These are phyloP conservation scores for Protonemura montana DNA, from an alignment of 2,888 invertebrate species.

Conservation along the genomic window DNA sequence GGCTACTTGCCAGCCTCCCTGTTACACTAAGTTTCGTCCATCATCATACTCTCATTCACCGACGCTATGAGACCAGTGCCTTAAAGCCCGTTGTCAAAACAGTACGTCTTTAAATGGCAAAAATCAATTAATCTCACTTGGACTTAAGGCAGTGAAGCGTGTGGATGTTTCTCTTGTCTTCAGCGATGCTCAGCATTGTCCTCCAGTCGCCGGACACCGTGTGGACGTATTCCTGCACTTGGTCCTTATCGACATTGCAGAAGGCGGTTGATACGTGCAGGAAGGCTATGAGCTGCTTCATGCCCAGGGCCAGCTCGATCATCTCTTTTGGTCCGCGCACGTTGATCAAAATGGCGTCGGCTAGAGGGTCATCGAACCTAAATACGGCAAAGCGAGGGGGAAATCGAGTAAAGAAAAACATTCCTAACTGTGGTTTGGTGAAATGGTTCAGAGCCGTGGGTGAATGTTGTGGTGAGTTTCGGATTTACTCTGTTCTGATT, in stretches of 20 bases:
- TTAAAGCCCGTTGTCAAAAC: too few relatives aligned
- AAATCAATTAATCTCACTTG: conserved; percentile 54
- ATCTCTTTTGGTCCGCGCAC: neutral
- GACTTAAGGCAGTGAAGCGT: conserved; percentile 80
- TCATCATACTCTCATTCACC: too few relatives aligned
- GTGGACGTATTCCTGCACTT: conserved; percentile 67
- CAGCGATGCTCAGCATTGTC: conserved; percentile 60
- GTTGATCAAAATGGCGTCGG: conserved; percentile 1
- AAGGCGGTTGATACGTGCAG: conserved; percentile 78
- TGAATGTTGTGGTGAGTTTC: too few relatives aligned
- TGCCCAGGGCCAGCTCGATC: conserved; percentile 21
- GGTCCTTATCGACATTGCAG: conserved; percentile 70
- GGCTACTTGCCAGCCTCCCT: too few relatives aligned
- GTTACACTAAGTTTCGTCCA: too few relatives aligned
- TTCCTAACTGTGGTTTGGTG: neutral
- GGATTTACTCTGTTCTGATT: too few relatives aligned
- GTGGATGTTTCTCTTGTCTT: conserved; percentile 82
- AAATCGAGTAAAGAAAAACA: too few relatives aligned
- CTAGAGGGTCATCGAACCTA: conserved; percentile 10
- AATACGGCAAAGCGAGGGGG: neutral
- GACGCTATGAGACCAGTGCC: too few relatives aligned
- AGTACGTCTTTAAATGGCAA: too few relatives aligned
- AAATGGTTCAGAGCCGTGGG: too few relatives aligned
- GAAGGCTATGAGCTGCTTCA: conserved; percentile 57
- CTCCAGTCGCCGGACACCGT: conserved; percentile 62